A percentile compares a stretch with the other conserved stretches of the same genome.
Evolutionary conservation across 2,888 invertebrate species (phyloP).

Genomic region (Malachius bipustulatus): DNA sequence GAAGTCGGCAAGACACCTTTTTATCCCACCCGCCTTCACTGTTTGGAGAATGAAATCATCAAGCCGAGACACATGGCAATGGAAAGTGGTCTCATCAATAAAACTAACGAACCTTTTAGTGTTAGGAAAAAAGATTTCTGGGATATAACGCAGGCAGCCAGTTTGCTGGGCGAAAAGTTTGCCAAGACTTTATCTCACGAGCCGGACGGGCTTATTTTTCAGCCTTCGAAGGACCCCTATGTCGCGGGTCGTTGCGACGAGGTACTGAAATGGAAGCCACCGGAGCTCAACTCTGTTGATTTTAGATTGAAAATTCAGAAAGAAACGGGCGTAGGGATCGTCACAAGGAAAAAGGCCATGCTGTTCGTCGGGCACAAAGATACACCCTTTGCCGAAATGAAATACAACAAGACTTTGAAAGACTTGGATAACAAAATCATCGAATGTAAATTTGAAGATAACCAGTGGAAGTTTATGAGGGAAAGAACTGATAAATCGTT

Average conservation of each 20-base stretch:
- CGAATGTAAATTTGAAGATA: slow-evolving; percentile 78
- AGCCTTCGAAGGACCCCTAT: slow-evolving; percentile 80
- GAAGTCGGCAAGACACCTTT: slow-evolving; percentile 70
- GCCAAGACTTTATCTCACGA: slow-evolving; percentile 77
- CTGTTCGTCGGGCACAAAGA: slow-evolving; percentile 68
- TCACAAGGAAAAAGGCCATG: too few relatives aligned
- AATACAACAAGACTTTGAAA: slow-evolving; percentile 64
- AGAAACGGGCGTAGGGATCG: slow-evolving; percentile 62
- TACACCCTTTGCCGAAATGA: slow-evolving; percentile 59
- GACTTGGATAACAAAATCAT: slow-evolving; percentile 86
- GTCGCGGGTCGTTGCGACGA: slow-evolving; percentile 66
- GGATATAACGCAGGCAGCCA: slow-evolving; percentile 60
- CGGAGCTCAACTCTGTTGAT: slow-evolving; percentile 89
- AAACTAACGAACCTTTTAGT: slow-evolving; percentile 76
- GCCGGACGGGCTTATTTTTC: slow-evolving; percentile 96
- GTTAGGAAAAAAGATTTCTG: slow-evolving; percentile 86
- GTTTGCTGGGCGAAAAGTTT: slow-evolving; percentile 73
- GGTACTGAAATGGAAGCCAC: slow-evolving; percentile 97
- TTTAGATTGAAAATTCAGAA: slow-evolving; percentile 75
- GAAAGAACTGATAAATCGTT: slow-evolving; percentile 93
- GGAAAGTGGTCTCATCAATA: slow-evolving; percentile 58
- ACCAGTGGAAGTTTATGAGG: slow-evolving; percentile 87
- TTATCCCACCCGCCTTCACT: slow-evolving; percentile 58
- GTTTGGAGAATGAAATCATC: slow-evolving; percentile 64
- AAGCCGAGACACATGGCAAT: slow-evolving; percentile 66